phyloP scores from a whole-genome alignment of 2,888 invertebrate species.

The Phymatocera aterrima region DNA sequence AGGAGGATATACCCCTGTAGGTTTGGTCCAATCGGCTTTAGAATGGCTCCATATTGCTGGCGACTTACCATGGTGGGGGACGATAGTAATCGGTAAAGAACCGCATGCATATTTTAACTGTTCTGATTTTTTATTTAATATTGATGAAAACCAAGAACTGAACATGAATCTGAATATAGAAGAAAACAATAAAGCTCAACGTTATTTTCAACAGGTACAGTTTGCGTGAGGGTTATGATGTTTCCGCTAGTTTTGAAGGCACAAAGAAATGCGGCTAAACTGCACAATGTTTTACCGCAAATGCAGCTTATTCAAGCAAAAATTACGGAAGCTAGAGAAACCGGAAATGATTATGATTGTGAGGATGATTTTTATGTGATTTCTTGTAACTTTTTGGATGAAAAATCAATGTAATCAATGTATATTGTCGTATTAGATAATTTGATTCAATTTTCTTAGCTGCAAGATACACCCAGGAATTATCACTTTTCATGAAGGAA shows the following conservation, averaged over 20 bases:
- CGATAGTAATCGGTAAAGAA: constrained; percentile 83
- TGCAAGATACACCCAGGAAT: constrained; percentile 85
- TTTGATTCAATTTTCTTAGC: constrained; percentile 72
- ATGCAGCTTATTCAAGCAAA: constrained; percentile 88
- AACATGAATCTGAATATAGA: background rate
- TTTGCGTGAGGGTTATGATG: constrained; percentile 84
- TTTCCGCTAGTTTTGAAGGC: constrained; percentile 91
- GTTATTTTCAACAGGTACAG: constrained; percentile 77
- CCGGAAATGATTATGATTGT: constrained; percentile 88
- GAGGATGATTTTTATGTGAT: constrained; percentile 48
- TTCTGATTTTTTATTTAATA: no score
- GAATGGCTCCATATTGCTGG: constrained; percentile 89
- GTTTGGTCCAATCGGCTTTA: constrained; percentile 86
- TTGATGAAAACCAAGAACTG: constrained; percentile 12
- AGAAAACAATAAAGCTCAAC: background rate
- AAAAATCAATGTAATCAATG: background rate
- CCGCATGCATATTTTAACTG: constrained; percentile 35
- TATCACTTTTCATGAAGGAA: constrained; percentile 89
- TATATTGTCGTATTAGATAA: constrained; percentile 7
- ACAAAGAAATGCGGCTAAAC: constrained; percentile 87
- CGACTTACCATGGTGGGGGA: constrained; percentile 95
- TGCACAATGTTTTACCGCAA: constrained; percentile 92
- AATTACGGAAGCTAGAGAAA: constrained; percentile 90
- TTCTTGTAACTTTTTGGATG: constrained; percentile 16
- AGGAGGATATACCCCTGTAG: constrained; percentile 86